Percentiles rank a stretch among this genome's conserved stretches.
Evolutionary conservation across 2,113 vertebrate species (phyloP).

Genomic region (Leptosomus discolor): DNA sequence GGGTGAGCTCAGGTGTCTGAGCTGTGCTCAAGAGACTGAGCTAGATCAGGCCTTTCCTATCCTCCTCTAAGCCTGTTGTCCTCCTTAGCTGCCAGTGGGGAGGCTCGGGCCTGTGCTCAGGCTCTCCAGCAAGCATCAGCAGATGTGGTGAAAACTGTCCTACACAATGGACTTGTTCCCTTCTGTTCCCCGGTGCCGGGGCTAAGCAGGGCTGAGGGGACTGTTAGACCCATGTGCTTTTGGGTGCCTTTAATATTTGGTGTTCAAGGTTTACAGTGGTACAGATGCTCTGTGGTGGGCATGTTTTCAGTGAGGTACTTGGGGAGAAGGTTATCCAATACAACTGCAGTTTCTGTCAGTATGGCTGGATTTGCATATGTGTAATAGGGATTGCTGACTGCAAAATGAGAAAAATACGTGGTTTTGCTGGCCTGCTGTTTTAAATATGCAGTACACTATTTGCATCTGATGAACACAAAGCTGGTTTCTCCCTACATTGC

Average conservation of each 20-base stretch:
- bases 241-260: neutral
- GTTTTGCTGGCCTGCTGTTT: neutral
- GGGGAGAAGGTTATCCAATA: neutral
- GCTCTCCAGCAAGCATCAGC: neutral
- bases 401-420: neutral
- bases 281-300: too few relatives aligned
- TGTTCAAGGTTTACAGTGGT: accelerated
- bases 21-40: neutral
- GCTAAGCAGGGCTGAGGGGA: accelerated
- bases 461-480: neutral
- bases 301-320: neutral
- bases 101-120: neutral
- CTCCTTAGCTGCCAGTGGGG: neutral
- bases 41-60: neutral
- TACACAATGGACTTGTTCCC: accelerated
- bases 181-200: neutral
- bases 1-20: constrained; percentile 33
- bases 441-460: neutral
- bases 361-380: accelerated
- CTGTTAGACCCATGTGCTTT: neutral
- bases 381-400: neutral
- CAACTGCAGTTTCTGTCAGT: neutral
- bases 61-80: neutral
- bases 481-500: neutral
- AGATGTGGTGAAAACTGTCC: neutral